A percentile compares a stretch with the other conserved stretches of the same genome.
Conservation (phyloP, 2,113 vertebrate species). For the Chascanopsetta lugubris region DNA sequence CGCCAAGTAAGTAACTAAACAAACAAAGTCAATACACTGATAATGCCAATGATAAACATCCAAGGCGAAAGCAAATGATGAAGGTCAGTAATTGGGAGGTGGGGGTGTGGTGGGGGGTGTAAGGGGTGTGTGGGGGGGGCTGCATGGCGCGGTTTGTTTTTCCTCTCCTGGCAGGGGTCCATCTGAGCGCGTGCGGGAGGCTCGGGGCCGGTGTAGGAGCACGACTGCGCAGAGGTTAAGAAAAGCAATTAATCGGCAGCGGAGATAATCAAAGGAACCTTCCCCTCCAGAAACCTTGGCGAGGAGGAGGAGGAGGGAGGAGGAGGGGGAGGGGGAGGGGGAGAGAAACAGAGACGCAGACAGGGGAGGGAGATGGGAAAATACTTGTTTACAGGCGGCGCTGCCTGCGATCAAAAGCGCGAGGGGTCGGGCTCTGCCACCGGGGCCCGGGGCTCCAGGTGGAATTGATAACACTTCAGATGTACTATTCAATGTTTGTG, state of each 20-base stretch:
- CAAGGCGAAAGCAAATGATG: slow-evolving; percentile 66
- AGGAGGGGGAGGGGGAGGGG: slow-evolving; percentile 8
- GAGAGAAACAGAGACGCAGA: slow-evolving; percentile 40
- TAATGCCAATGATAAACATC: slow-evolving; percentile 60
- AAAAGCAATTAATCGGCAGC: slow-evolving; percentile 80
- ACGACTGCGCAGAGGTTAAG: slow-evolving; percentile 75
- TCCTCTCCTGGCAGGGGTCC: slow-evolving; percentile 65
- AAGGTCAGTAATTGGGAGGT: slow-evolving; percentile 73
- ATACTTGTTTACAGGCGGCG: slow-evolving; percentile 73
- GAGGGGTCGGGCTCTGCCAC: slow-evolving; percentile 58
- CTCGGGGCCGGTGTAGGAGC: slow-evolving; percentile 70
- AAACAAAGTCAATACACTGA: slow-evolving; percentile 72
- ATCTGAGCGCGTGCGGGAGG: slow-evolving; percentile 62
- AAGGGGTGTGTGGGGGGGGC: slow-evolving; percentile 62
- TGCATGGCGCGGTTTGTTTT: slow-evolving; percentile 54
- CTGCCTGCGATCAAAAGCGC: slow-evolving; percentile 68
- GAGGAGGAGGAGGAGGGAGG: slow-evolving; percentile 38
- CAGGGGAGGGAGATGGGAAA: slow-evolving; percentile 59
- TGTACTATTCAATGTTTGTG: slow-evolving; percentile 72
- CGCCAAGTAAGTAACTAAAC: slow-evolving; percentile 58
- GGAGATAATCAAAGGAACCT: slow-evolving; percentile 80
- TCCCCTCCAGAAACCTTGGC: slow-evolving; percentile 71
- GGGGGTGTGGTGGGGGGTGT: slow-evolving; percentile 62
- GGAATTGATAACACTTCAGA: slow-evolving; percentile 76
- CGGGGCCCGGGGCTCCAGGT: slow-evolving; percentile 69